phyloP scores from a whole-genome alignment of 2,797 vertebrate genomes.

The Enteromius mattozi region DNA sequence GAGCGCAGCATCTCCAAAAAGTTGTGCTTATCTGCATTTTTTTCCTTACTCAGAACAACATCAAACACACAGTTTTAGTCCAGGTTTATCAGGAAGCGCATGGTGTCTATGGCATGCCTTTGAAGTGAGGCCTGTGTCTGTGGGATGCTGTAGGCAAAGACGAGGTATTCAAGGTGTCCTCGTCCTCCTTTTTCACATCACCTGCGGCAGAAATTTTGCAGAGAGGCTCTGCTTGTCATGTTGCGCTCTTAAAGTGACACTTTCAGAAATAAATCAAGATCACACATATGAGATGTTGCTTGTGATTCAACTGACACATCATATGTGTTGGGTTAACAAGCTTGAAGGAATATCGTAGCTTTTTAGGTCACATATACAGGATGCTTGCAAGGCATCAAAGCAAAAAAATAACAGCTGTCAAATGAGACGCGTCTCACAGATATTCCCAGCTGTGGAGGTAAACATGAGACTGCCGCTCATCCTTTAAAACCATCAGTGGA shows the following conservation, averaged over 20 bases:
- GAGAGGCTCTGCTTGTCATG: not conserved
- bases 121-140: slow-evolving; percentile 18
- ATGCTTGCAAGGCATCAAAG: slow-evolving; percentile 9
- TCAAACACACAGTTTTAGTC: slow-evolving; percentile 12
- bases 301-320: not conserved
- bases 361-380: not conserved
- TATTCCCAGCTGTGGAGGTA: slow-evolving; percentile 16
- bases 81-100: slow-evolving; percentile 14
- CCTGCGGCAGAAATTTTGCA: not conserved
- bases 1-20: not conserved
- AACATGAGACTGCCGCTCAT: not conserved
- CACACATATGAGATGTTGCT: slow-evolving; percentile 24
- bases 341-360: not conserved
- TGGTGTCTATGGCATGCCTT: slow-evolving; percentile 28
- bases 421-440: slow-evolving; percentile 7
- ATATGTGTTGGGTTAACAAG: not conserved
- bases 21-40: slow-evolving; percentile 18
- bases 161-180: slow-evolving; percentile 21
- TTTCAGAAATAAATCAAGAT: slow-evolving; percentile 22
- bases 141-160: slow-evolving; percentile 18
- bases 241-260: not conserved
- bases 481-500: not conserved
- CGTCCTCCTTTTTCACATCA: slow-evolving; percentile 10
- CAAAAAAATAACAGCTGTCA: slow-evolving; percentile 8
- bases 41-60: slow-evolving; percentile 5